Conservation (phyloP, 1,140 invertebrate species). For the Ctenoplectra terminalis region DNA sequence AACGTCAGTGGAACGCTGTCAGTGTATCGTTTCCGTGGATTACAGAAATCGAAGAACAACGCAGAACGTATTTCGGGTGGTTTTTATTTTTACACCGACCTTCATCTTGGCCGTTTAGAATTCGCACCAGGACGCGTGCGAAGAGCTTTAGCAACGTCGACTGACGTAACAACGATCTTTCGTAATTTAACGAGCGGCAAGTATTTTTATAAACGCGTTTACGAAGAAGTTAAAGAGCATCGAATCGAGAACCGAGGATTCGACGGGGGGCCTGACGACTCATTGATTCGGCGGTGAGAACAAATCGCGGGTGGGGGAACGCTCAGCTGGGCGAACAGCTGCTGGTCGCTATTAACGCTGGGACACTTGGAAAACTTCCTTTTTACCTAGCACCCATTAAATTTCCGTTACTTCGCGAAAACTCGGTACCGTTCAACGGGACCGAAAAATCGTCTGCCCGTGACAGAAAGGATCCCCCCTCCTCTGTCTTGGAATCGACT, state of each 20-base stretch:
- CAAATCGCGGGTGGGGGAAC: conserved; percentile 41
- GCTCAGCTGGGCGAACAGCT: conserved; percentile 71
- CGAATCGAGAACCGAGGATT: not conserved
- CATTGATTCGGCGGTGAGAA: conserved; percentile 19
- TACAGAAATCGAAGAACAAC: not conserved
- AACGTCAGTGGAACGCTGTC: too few species aligned
- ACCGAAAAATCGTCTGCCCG: not conserved
- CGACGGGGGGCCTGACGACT: not conserved
- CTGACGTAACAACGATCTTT: conserved; percentile 15
- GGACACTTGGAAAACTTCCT: conserved; percentile 39
- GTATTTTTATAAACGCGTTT: conserved; percentile 14
- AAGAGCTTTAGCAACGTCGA: not conserved
- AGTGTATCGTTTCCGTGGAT: not conserved
- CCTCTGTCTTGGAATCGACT: not conserved
- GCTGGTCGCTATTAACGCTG: conserved; percentile 42
- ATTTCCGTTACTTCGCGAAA: conserved; percentile 29
- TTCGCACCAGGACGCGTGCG: not conserved
- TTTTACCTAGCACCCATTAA: conserved; percentile 6
- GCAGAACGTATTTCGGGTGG: conserved; percentile 26
- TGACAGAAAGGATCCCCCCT: not conserved
- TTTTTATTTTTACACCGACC: conserved; percentile 46
- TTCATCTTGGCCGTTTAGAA: not conserved
- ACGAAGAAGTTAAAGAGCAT: not conserved
- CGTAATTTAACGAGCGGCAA: conserved; percentile 16
- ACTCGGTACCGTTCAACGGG: not conserved